Base-by-base conservation (phyloP, 35 echinoderm and acorn worm genomes). In the Anneissia japonica region DNA sequence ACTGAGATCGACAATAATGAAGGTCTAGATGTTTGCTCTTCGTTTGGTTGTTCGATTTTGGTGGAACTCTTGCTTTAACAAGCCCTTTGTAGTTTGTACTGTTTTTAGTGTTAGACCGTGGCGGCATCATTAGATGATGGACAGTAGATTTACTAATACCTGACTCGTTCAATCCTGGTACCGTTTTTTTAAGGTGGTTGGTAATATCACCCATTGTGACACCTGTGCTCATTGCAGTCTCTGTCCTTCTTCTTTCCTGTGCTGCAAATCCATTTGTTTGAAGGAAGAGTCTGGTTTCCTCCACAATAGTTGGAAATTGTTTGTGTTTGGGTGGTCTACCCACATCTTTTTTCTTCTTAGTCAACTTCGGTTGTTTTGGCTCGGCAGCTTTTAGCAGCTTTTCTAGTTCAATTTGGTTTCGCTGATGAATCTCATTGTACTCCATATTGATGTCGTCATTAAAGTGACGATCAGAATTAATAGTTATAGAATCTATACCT, bases 41-140 rank as follows among this genome's bases (percentile, higher is more conserved):
- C 11, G 46, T 35, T 39, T n/a, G 23, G n/a, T 88, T 45, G 46
- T 88, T 81, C 1, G 40, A 26, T 36, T 88, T 88, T 19, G 41
- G 31, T 19, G 86, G 86, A 12, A 88, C 79, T 39, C 33, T 81
- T 3, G 86, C 86, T 29, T 88, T 81, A 0, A 88, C 72, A 34
- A 77, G 76, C 14, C 30, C n/a, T 77, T 37, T 77, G 76, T 77
- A 77, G 51, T 64, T 64, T 26, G 11, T 64, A 12, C 10, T 23
- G 21, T 64, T 64, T 64, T 23, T 64, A 12, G 19, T 19, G 21
- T 64, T 64, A 64, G 9, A 64, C 19, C 26, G 11, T 1, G 51
- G 6, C 51, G 51, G 19, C 7, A 64, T 64, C 51, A 23, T 23
- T 26, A 64, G 26, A 64, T 64, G 51, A 26, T 64, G 51, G 1